phyloP scores from a whole-genome alignment of 2,113 vertebrate species.

The Cephalopterus ornatus region DNA sequence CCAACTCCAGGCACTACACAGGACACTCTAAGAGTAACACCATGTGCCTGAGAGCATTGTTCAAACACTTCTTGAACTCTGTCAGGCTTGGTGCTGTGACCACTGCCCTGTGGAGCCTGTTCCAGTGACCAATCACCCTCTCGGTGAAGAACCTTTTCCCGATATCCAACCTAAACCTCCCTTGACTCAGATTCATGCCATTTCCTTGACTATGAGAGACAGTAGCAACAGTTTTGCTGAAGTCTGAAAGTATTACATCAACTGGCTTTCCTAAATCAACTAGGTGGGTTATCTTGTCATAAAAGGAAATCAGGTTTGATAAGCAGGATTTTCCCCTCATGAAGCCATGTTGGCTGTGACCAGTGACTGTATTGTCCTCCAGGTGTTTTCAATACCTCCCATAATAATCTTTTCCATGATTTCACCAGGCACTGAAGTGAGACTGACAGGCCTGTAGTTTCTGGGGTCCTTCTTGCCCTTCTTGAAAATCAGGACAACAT shows the following conservation, averaged over 20 bases:
- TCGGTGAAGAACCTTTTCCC: background rate
- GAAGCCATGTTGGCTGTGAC: background rate
- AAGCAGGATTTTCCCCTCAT: background rate
- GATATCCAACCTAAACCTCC: background rate
- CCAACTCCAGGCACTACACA: background rate
- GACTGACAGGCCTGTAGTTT: background rate
- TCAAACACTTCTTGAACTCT: background rate
- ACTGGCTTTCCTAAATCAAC: accelerated
- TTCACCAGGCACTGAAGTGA: background rate
- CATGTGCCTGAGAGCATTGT: background rate
- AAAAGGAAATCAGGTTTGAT: background rate
- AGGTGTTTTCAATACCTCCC: background rate
- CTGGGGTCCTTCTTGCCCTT: background rate
- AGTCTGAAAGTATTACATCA: background rate
- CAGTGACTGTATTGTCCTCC: background rate
- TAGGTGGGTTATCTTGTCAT: background rate
- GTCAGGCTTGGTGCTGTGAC: background rate
- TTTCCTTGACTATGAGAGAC: accelerated
- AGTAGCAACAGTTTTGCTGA: background rate
- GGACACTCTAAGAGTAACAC: background rate
- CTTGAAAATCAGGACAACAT: background rate
- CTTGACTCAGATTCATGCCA: background rate
- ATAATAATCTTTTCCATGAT: background rate
- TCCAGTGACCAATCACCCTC: background rate
- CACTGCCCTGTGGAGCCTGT: background rate